Base-by-base conservation (phyloP, 1,140 invertebrate species). In the Nephila pilipes region DNA sequence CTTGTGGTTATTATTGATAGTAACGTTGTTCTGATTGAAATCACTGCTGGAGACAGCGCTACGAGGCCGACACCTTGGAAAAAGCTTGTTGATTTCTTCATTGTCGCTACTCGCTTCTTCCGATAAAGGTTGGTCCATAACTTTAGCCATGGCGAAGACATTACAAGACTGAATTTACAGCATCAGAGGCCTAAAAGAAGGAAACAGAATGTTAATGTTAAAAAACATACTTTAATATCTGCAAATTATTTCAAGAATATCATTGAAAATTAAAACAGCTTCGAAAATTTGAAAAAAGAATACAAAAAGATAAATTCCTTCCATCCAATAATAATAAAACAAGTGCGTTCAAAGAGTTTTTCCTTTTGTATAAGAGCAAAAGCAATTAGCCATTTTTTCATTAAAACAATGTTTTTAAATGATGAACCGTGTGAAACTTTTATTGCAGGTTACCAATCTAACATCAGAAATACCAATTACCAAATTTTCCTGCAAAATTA, bases 31-130 rank as follows among this genome's bases (percentile, higher is more conserved):
- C 94, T 95, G 95, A 94, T 95, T 95, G 94, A 95, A 95, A 92
- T 96, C 95, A 94, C 94, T 95, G 94, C 94, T 94, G 85, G 94
- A 94, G 60, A 79, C 75, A 46, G 63, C 58, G 94, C 96, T 96
- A 95, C 96, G 96, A 93, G 97, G 97, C 94, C 97, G 96, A 96
- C 97, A 98, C 97, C 97, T 97, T 94, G 97, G 97, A 96, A 98
- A 98, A 94, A 98, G 96, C 95, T 97, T 96, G 94, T 97, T 97
- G 95, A 98, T 97, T 95, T 97, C 97, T 96, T 97, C 97, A 95
- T 89, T 87, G 95, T 95, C 96, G 94, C 95, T 96, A 95, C 95
- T 95, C 46, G 91, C 91, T 87, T 83, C 57, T 90, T 94, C 93
- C 85, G 93, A 94, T 36, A 90, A 20, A 85, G 89, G 93, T 85